Evolutionary conservation across 2,888 invertebrate genomes (phyloP).

Genomic region (Rugalucina vietnamica): DNA sequence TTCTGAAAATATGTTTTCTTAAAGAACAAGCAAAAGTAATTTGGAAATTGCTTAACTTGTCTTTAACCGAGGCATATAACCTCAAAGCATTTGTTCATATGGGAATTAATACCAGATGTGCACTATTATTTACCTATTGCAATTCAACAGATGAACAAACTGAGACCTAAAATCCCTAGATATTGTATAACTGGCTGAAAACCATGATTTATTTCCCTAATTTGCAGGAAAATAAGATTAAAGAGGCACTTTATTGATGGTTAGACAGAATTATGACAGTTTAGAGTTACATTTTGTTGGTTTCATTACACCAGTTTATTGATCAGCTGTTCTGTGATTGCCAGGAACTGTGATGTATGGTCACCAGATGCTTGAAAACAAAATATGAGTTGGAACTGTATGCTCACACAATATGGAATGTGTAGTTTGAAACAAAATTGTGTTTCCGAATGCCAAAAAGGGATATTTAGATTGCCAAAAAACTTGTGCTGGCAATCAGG

Average conservation of each 20-base stretch:
- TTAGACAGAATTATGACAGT: neutral
- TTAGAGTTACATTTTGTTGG: neutral
- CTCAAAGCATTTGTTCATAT: too few species aligned
- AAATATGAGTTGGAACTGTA: too few species aligned
- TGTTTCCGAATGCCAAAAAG: too few species aligned
- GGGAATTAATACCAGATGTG: neutral
- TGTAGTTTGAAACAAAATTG: too few species aligned
- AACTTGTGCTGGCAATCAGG: too few species aligned
- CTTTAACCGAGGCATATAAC: too few species aligned
- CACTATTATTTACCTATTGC: neutral
- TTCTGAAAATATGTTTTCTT: too few species aligned
- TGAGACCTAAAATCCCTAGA: neutral
- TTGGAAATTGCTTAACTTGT: too few species aligned
- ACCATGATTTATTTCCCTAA: neutral
- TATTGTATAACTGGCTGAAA: neutral
- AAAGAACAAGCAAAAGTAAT: too few species aligned
- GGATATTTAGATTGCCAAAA: too few species aligned
- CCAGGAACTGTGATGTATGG: neutral
- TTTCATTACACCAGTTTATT: neutral
- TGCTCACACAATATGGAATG: too few species aligned
- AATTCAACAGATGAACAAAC: too few species aligned
- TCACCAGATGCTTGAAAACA: neutral
- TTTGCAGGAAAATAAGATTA: neutral
- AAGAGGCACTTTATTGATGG: neutral
- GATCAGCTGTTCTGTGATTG: neutral